These are phyloP conservation scores for Catostylus mosaicus DNA, from an alignment of 30 jellyfish, hydroid and myxozoan species.

Conservation along the genomic window DNA sequence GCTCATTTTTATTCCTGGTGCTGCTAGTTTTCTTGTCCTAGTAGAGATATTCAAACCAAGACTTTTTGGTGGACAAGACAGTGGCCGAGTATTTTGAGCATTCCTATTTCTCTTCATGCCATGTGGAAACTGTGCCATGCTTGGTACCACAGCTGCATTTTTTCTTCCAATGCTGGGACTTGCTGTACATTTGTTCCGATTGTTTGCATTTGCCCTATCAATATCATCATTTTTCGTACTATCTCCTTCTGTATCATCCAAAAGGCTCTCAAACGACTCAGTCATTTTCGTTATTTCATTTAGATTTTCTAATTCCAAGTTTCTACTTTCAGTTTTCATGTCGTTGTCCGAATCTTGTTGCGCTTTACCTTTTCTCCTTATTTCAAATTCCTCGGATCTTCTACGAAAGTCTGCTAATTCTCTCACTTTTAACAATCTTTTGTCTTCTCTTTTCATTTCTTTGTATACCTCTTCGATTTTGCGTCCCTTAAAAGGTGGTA, in stretches of 20 bases:
- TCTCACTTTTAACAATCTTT: background rate
- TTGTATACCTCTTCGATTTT: conserved; percentile 49
- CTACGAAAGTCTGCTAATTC: background rate
- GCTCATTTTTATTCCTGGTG: background rate
- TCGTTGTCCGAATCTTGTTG: background rate
- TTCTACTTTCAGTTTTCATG: background rate
- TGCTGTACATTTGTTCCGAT: background rate
- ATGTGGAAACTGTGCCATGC: no score
- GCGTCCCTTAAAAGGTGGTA: conserved; percentile 65
- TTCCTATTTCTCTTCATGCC: background rate
- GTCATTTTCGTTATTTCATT: background rate
- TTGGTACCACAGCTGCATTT: no score
- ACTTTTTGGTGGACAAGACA: conserved; percentile 23
- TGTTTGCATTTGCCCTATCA: background rate
- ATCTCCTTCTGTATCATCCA: background rate
- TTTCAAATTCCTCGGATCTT: background rate
- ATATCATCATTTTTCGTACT: no score
- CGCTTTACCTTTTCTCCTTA: background rate
- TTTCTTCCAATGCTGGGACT: background rate
- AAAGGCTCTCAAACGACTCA: background rate
- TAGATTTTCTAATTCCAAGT: background rate
- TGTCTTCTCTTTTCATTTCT: conserved; percentile 27
- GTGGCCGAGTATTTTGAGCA: conserved; percentile 1
- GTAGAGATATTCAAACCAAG: background rate
- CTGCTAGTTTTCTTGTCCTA: background rate